Base-by-base conservation (phyloP, 2,797 vertebrate species). In the Enoplosus armatus region DNA sequence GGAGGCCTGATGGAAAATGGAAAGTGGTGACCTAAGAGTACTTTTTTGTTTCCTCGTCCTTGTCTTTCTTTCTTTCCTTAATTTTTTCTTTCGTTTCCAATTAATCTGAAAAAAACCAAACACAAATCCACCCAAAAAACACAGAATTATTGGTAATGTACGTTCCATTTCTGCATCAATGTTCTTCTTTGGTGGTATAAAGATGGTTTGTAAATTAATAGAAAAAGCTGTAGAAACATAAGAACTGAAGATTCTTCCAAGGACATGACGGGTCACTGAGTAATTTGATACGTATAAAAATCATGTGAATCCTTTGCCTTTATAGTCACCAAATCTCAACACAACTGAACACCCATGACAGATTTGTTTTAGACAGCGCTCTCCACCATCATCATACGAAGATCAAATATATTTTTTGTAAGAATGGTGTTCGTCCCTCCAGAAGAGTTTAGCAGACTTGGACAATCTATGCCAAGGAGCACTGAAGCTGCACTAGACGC, bases 1-100 rank as follows among this genome's bases (percentile, higher is more conserved):
- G 22, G 66, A 77, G 48, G 77, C 15, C 51, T 53, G 73, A 59
- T 74, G 75, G 81, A 85, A 81, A 84, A 82, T 71, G 56, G 62
- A 77, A 86, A 77, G 59, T 3, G 33, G 39, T 82, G 78, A 80
- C 80, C 78, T 77, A 43, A 72, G 54, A 70, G 22, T 7, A 29
- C 31, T 29, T 48, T n/a, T 54, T 33, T 61, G 45, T 60, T 35
- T 64, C 26, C 37, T 35, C 60, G 22, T 69, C 61, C 59, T 50
- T 24, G 24, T 43, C 29, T 71, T n/a, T 80, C 47, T 62, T 77
- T 72, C n/a, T 6, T 24, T 54, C 9, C 9, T 9, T 35, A 11
- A 11, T 68, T 54, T 61, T 75, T 41, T 26, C 20, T 72, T 69
- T 29, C 18, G 3, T n/a, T 45, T 26, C 29, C 48, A 26, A 20